A percentile compares a stretch with the other conserved stretches of the same genome.
Evolutionary conservation across 2,113 vertebrate species (phyloP).

Genomic region (Macrotis lagotis): DNA sequence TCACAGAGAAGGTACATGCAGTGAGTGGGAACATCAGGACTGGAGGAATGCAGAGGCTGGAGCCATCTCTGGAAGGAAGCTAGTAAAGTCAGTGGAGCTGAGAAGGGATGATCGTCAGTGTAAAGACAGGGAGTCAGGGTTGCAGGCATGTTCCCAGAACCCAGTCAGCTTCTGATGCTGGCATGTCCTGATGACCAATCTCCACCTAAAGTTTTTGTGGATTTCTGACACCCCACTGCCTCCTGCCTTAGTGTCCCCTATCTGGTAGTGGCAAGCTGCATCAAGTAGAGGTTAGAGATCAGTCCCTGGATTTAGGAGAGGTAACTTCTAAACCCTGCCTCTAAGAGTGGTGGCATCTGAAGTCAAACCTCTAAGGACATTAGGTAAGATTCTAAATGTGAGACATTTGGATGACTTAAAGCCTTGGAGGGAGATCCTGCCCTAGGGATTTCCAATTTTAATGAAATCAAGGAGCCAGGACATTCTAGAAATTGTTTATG

Average conservation of each 20-base stretch:
- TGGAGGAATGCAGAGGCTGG: not conserved
- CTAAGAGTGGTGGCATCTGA: not conserved
- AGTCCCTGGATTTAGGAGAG: too few species aligned
- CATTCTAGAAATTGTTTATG: too few species aligned
- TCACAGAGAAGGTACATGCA: not conserved
- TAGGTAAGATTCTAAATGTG: too few species aligned
- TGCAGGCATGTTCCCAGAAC: not conserved
- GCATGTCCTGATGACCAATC: not conserved
- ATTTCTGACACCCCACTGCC: not conserved
- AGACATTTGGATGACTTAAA: too few species aligned
- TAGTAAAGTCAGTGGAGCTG: not conserved
- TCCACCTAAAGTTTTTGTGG: too few species aligned
- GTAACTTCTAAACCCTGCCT: not conserved
- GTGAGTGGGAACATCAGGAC: not conserved
- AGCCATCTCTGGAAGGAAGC: not conserved
- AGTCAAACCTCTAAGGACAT: too few species aligned
- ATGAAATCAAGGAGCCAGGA: too few species aligned
- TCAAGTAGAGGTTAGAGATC: not conserved
- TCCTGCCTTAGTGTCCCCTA: not conserved
- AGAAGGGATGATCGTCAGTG: not conserved
- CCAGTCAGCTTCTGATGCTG: not conserved
- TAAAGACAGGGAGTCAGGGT: not conserved
- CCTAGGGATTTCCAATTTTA: too few species aligned
- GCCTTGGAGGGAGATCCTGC: too few species aligned
- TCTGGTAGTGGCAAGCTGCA: not conserved